Conservation (phyloP, 2,888 invertebrate genomes). For the Gonocerus acuteangulatus region DNA sequence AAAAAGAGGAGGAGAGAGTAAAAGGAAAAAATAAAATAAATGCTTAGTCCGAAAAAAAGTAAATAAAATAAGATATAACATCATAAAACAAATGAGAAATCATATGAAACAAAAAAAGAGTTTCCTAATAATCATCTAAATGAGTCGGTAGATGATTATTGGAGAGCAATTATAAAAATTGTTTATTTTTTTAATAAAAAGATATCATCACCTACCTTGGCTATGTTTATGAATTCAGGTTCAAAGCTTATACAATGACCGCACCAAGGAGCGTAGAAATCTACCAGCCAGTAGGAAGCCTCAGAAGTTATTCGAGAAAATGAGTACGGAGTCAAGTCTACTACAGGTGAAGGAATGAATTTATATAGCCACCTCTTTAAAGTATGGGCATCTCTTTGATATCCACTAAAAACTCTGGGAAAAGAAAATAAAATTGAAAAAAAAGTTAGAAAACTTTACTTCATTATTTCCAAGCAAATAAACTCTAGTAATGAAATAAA, state of each 20-base stretch:
- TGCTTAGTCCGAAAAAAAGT: too few species aligned
- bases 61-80: too few species aligned
- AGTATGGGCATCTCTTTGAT: conserved; percentile 54
- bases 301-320: conserved; percentile 48
- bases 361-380: conserved; percentile 56
- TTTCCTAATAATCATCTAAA: too few species aligned
- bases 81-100: too few species aligned
- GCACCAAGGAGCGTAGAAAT: conserved; percentile 64
- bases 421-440: not conserved
- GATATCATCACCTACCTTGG: too few species aligned
- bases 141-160: too few species aligned
- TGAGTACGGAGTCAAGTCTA: conserved; percentile 45
- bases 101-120: too few species aligned
- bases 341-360: conserved; percentile 54
- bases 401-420: conserved; percentile 50
- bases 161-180: conserved; percentile 1
- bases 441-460: too few species aligned
- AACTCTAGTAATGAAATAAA: too few species aligned
- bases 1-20: too few species aligned
- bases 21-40: too few species aligned
- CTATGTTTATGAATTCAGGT: conserved; percentile 58
- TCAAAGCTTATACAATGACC: conserved; percentile 57
- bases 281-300: conserved; percentile 52
- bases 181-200: conserved; percentile 35
- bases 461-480: too few species aligned